Evolutionary conservation across 1,140 invertebrate species (phyloP), one percentile per base, ranked within the genome.

Genomic region (Centruroides vittatus): DNA sequence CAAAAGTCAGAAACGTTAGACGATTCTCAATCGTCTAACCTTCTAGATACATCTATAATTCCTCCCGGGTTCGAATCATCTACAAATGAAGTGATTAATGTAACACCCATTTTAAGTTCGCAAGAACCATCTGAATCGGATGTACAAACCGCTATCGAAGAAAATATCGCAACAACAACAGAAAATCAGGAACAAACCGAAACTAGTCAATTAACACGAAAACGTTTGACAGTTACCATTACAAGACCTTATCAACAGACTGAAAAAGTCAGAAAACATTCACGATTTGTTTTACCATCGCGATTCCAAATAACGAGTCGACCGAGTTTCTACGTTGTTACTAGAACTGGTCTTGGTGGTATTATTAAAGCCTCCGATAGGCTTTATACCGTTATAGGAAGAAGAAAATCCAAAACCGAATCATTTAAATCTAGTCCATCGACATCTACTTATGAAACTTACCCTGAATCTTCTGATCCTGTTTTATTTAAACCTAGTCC

Each of bases 291-390:
- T 34, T 49, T 61, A 12, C 63, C 63, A 34, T 61, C 63, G 8
- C 36, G 61, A 35, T 58, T 62, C 50, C 52, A 62, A 13, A 60
- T 60, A 10, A 65, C 66, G 3, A 65, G 62, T 36, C 61, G 61
- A 46, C 64, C 67, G 46, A 52, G 62, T 12, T 66, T 65, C 46
- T 65, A 66, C 35, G 65, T 67, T 4, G 67, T 67, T 13, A 67
- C 67, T 8, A 51, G 67, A 51, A 67, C 66, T 41, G 67, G 62
- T 47, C 55, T 57, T 4, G 46, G 58, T 23, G 63, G 63, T 3
- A 60, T 61, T 9, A 60, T 65, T 47, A 58, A 57, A n/a, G 56
- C 61, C 34, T 47, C 63, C 10, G 52, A 59, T 23, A 35, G 52
- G 34, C 63, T 60, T 4, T 61, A 59, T 13, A 61, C 60, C 36